These are phyloP conservation scores for Pituophis catenifer DNA, from an alignment of 2,113 vertebrate genomes.

Conservation along the genomic window DNA sequence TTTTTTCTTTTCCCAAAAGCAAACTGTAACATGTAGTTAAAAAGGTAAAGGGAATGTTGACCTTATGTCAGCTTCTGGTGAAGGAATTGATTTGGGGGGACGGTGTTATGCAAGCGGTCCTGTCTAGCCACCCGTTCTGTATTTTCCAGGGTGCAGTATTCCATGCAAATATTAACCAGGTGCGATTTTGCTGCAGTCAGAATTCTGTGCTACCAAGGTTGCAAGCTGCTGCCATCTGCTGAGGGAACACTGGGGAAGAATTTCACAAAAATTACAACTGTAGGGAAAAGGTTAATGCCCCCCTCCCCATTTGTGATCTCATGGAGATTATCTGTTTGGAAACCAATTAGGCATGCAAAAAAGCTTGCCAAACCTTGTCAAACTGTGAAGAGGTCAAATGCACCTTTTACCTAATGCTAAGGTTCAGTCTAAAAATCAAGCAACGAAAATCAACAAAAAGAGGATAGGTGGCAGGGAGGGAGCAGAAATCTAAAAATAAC, in stretches of 20 bases:
- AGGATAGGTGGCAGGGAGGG: not conserved
- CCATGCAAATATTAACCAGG: not conserved
- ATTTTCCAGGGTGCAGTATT: not conserved
- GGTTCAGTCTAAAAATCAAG: not conserved
- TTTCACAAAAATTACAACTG: not conserved
- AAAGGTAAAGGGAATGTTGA: not conserved
- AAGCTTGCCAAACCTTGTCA: not conserved
- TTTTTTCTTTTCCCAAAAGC: not conserved
- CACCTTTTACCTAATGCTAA: not conserved
- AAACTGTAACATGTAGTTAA: not conserved
- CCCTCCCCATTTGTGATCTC: not conserved
- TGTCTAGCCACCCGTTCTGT: not conserved
- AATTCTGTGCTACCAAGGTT: not conserved
- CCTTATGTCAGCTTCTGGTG: not conserved
- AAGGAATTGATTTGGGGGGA: not conserved
- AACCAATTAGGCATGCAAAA: not conserved
- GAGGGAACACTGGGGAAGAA: not conserved
- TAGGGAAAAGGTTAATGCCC: not conserved
- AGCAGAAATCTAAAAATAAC: not conserved
- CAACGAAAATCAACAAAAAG: not conserved
- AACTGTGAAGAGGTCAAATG: not conserved
- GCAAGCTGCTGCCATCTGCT: not conserved
- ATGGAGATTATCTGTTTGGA: not conserved
- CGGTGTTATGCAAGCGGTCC: not conserved
- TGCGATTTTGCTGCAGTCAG: not conserved